Conservation (phyloP, 2,888 invertebrate species). For the Congeria kusceri region DNA sequence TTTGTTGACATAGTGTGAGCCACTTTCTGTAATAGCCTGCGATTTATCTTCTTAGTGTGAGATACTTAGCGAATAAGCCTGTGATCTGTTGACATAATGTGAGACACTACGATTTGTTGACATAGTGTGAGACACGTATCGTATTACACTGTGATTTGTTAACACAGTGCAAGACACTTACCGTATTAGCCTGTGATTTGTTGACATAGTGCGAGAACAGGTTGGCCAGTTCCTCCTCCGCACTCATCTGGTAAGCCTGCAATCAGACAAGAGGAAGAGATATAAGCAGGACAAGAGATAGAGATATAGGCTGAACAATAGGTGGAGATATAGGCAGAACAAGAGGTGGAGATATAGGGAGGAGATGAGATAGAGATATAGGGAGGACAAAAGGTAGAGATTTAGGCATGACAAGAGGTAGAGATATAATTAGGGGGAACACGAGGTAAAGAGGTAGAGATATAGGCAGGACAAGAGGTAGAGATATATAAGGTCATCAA, state of each 20-base stretch:
- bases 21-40: background rate
- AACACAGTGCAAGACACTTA: conserved; percentile 31
- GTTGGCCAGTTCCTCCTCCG: conserved; percentile 43
- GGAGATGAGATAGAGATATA: no score
- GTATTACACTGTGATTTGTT: conserved; percentile 39
- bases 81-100: conserved; percentile 35
- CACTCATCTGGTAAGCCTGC: conserved; percentile 58
- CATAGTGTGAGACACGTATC: no score
- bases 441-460: no score
- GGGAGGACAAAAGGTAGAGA: no score
- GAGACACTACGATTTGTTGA: background rate
- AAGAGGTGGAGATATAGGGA: no score
- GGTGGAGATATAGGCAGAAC: no score
- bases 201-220: conserved; percentile 46
- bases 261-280: background rate
- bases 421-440: no score
- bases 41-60: background rate
- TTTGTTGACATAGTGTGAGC: no score
- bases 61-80: conserved; percentile 10
- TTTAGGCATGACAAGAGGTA: no score
- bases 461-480: no score
- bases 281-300: no score
- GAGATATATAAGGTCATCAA: no score
- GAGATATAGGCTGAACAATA: background rate
- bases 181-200: conserved; percentile 43